Conservation (phyloP, 2,888 invertebrate genomes). For the Eupsilia transversa region DNA sequence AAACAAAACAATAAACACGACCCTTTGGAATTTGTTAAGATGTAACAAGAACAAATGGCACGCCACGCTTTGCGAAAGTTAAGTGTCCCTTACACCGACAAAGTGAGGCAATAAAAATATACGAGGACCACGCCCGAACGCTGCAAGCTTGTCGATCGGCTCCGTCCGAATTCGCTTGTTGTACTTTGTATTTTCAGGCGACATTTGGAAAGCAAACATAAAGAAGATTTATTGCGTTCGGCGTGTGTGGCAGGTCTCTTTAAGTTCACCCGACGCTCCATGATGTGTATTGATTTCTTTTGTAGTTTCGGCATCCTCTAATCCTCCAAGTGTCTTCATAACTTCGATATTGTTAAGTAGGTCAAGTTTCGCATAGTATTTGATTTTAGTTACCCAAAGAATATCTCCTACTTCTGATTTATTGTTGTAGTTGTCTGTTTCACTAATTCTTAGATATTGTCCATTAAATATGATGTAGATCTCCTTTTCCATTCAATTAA, state of each 20-base stretch:
- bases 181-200: slow-evolving; percentile 79
- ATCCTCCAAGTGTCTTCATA: slow-evolving; percentile 41
- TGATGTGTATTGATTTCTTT: slow-evolving; percentile 73
- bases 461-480: slow-evolving; percentile 17
- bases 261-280: slow-evolving; percentile 71
- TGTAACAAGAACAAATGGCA: slow-evolving; percentile 74
- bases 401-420: not conserved
- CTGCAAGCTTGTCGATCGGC: slow-evolving; percentile 80
- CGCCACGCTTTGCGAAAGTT: slow-evolving; percentile 77
- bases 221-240: slow-evolving; percentile 84
- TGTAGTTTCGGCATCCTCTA: slow-evolving; percentile 58
- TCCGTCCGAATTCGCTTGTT: slow-evolving; percentile 78
- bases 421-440: not conserved
- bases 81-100: slow-evolving; percentile 77
- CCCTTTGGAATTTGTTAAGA: slow-evolving; percentile 70
- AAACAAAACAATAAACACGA: slow-evolving; percentile 63
- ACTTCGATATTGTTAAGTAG: slow-evolving; percentile 36
- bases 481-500: not conserved
- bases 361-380: slow-evolving; percentile 18
- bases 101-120: slow-evolving; percentile 83
- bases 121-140: slow-evolving; percentile 80
- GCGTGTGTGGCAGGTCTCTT: slow-evolving; percentile 81
- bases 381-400: not conserved
- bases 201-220: slow-evolving; percentile 87
- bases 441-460: slow-evolving; percentile 6